Percentiles rank a stretch among this genome's conserved stretches.
Evolutionary conservation across 2,888 invertebrate species (phyloP).

Genomic region (Limnephilus lunatus): DNA sequence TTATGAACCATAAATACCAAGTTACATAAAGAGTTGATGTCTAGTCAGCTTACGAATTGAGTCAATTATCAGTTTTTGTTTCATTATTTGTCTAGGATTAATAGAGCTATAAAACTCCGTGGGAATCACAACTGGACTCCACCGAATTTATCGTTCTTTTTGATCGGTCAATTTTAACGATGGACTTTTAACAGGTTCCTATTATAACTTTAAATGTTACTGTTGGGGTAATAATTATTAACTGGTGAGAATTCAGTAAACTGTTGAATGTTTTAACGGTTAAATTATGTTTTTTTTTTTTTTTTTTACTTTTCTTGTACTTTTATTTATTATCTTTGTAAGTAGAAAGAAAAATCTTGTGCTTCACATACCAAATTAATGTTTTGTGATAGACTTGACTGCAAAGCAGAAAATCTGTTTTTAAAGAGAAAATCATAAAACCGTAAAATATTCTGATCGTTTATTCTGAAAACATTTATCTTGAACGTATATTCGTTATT

Average conservation of each 20-base stretch:
- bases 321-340: neutral
- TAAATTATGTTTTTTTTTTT: too few relatives aligned
- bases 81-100: constrained; percentile 45
- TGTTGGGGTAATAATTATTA: neutral
- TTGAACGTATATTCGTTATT: too few relatives aligned
- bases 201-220: neutral
- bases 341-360: neutral
- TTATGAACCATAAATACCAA: neutral
- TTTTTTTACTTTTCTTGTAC: neutral
- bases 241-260: neutral
- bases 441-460: too few relatives aligned
- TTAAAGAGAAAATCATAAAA: too few relatives aligned
- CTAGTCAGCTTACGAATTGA: constrained; percentile 37
- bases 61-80: constrained; percentile 30
- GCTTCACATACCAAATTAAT: neutral
- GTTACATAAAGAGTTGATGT: constrained; percentile 1
- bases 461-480: too few relatives aligned
- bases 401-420: too few relatives aligned
- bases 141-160: neutral
- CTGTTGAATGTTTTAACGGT: neutral
- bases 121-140: constrained; percentile 23
- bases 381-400: neutral
- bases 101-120: constrained; percentile 24
- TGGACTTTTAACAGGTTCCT: neutral
- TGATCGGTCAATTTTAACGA: neutral